Base-by-base conservation (phyloP, 2,797 vertebrate species). In the Gadopsis bispinosus region DNA sequence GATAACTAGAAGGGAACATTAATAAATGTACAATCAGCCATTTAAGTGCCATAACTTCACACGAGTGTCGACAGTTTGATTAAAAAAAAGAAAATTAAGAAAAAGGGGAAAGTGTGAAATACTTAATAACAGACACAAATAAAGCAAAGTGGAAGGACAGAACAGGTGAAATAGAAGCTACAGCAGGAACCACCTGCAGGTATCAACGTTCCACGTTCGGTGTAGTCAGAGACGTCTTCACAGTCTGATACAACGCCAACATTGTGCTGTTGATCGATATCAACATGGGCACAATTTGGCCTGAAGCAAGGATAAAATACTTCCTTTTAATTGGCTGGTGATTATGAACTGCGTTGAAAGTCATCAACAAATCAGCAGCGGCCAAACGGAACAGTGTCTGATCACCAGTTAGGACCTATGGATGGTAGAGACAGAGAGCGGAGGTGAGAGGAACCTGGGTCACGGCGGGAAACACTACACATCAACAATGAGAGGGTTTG, bases 331-430 rank as follows among this genome's bases (percentile, higher is more conserved):
- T 4, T 1, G 47, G 70, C 73, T 37, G 33, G 4, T 51, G 73
- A 72, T 63, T 4, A 56, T 1, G 0, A 39, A 17, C 3, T n/a
- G 53, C 8, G 8, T 58, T 62, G 41, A 54, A 51, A 35, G 35
- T 70, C 26, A 3, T 33, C 51, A 22, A 43, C 43, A 8, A 59
- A 51, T 19, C 20, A 37, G 62, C 47, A 62, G 65, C 59, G 12
- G 64, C 48, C 19, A 0, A 58, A 48, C 2, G 0, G 51, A 58
- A 5, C 54, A n/a, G 2, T 1, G 41, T 77, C 70, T 2, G 0
- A 9, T 91, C 83, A 93, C 88, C 89, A 93, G 80, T 3, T 78
- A 0, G 82, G 67, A 82, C 83, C 91, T 93, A 8, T 0, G 43
- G 31, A 20, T 0, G 33, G 17, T 0, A 48, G 16, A 73, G 14